phyloP scores from a whole-genome alignment of 1,140 invertebrate species.

The Muscidifurax raptorellus region DNA sequence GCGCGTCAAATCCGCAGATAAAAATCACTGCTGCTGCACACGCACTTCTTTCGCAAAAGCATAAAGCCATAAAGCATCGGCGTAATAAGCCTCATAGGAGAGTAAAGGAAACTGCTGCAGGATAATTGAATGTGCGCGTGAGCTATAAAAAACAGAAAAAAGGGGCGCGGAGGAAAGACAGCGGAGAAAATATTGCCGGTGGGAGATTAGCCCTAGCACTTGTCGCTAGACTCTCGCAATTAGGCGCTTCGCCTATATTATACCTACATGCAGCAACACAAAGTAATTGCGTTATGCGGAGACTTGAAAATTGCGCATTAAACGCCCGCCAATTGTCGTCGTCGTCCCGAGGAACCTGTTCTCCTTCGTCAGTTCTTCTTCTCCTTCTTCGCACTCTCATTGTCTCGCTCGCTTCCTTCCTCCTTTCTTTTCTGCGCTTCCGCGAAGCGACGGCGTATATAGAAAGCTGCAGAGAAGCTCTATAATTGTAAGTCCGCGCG shows the following conservation, averaged over 20 bases:
- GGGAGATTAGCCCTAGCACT: background rate
- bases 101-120: background rate
- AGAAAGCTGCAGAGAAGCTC: background rate
- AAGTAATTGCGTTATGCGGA: slow-evolving; percentile 22
- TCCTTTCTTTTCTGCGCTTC: slow-evolving; percentile 17
- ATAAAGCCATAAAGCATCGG: slow-evolving; percentile 21
- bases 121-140: slow-evolving; percentile 12
- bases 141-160: background rate
- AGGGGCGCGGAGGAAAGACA: background rate
- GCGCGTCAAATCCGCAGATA: slow-evolving; percentile 8
- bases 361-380: background rate
- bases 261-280: background rate
- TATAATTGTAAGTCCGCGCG: background rate
- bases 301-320: slow-evolving; percentile 37
- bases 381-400: background rate
- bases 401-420: slow-evolving; percentile 2
- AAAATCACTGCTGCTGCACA: background rate
- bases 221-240: slow-evolving; percentile 1
- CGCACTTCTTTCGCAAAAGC: background rate
- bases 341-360: background rate
- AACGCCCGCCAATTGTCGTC: slow-evolving; percentile 24
- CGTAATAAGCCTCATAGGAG: background rate
- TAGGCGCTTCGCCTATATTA: background rate
- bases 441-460: background rate
- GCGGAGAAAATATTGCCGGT: background rate